Evolutionary conservation across 2,113 vertebrate genomes (phyloP).

Genomic region (Cynopterus brachyotis): DNA sequence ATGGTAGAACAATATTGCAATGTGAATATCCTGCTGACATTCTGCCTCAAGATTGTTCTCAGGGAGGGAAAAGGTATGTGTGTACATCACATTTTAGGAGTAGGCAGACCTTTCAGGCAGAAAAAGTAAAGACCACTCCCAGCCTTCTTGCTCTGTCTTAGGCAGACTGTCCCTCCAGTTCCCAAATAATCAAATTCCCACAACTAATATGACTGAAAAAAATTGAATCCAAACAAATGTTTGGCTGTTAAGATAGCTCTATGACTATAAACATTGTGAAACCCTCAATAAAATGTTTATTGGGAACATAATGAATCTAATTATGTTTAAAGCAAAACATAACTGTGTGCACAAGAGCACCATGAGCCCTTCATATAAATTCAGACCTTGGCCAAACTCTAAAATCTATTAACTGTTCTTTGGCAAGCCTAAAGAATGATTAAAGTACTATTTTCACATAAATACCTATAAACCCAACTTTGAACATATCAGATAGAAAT

Average conservation of each 20-base stretch:
- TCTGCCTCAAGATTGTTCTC: background rate
- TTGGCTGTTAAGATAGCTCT: slow-evolving; percentile 41
- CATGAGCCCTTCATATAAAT: slow-evolving; percentile 10
- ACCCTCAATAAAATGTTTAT: slow-evolving; percentile 65
- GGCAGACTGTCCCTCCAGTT: background rate
- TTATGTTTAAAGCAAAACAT: slow-evolving; percentile 52
- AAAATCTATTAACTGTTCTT: slow-evolving; percentile 49
- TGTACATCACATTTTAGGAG: background rate
- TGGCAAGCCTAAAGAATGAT: slow-evolving; percentile 4
- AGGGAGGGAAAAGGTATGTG: background rate
- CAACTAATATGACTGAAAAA: background rate
- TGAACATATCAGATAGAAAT: background rate
- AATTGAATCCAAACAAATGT: background rate
- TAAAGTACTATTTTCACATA: slow-evolving; percentile 39
- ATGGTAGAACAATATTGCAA: background rate
- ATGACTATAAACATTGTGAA: background rate
- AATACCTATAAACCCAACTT: background rate
- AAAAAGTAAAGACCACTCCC: background rate
- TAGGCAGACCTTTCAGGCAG: background rate
- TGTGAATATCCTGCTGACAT: background rate
- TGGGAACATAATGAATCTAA: slow-evolving; percentile 66
- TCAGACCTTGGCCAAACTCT: slow-evolving; percentile 40
- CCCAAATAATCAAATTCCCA: background rate
- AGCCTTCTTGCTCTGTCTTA: background rate
- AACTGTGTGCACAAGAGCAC: slow-evolving; percentile 37